These are phyloP conservation scores for Sarcoramphus papa DNA, from an alignment of 2,797 vertebrate genomes.

Conservation along the genomic window DNA sequence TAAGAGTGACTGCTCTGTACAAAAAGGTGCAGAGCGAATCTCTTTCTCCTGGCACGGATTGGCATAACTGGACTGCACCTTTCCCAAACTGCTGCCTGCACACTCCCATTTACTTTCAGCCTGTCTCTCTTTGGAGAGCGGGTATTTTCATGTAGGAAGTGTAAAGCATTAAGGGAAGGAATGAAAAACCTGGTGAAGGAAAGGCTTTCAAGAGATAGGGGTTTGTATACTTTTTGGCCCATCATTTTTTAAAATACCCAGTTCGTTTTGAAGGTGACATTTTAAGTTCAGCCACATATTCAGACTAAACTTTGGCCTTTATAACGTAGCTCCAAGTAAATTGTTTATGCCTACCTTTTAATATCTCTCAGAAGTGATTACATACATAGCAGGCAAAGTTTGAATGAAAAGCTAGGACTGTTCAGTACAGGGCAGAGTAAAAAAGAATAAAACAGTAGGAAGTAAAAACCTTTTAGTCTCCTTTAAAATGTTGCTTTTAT, in stretches of 20 bases:
- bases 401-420: background rate
- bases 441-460: background rate
- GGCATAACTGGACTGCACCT: background rate
- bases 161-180: background rate
- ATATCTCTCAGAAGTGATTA: background rate
- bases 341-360: constrained; percentile 22
- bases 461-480: constrained; percentile 21
- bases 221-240: background rate
- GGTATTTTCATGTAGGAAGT: background rate
- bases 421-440: background rate
- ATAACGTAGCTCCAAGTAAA: background rate
- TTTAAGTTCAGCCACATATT: background rate
- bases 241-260: background rate
- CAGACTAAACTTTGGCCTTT: background rate
- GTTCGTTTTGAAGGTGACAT: background rate
- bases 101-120: background rate
- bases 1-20: background rate
- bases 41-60: background rate
- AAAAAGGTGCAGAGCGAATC: background rate
- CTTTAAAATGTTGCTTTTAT: constrained; percentile 46
- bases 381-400: background rate
- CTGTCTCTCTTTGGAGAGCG: background rate
- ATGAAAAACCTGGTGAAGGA: background rate
- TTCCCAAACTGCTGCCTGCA: background rate
- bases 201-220: background rate